Conservation (phyloP, 1,140 invertebrate species). For the Drosophila sp. region DNA sequence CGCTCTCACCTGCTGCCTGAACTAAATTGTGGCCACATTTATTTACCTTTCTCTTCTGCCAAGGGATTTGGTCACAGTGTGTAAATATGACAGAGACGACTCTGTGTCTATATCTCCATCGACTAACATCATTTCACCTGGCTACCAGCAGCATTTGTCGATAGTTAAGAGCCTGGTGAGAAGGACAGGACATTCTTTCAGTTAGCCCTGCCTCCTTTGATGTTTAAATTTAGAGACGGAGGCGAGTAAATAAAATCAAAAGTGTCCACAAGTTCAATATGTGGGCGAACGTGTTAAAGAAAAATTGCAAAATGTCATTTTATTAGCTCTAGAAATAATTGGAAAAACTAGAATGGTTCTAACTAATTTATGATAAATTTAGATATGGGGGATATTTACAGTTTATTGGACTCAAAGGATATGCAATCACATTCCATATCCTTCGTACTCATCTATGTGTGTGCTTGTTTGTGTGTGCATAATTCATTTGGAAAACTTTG, state of each 20-base stretch:
- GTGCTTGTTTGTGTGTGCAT: background rate
- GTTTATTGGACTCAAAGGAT: background rate
- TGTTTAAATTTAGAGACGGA: slow-evolving; percentile 16
- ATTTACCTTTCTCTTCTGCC: slow-evolving; percentile 49
- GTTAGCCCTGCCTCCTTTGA: slow-evolving; percentile 37
- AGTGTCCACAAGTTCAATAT: slow-evolving; percentile 28
- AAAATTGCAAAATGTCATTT: slow-evolving; percentile 2
- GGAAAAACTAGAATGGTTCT: background rate
- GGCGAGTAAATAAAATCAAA: slow-evolving; percentile 47
- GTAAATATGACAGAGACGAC: slow-evolving; percentile 48
- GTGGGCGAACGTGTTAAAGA: slow-evolving; percentile 5
- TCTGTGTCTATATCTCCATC: background rate
- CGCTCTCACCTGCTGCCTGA: background rate
- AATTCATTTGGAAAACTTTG: slow-evolving; percentile 1
- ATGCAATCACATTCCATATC: background rate
- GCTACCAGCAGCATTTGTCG: slow-evolving; percentile 9
- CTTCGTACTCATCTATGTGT: background rate
- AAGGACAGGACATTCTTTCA: slow-evolving; percentile 22
- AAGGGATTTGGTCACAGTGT: slow-evolving; percentile 57
- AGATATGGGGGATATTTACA: background rate
- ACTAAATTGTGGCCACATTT: slow-evolving; percentile 57
- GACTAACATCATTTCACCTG: background rate
- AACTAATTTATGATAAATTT: background rate
- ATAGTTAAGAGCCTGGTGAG: slow-evolving; percentile 24
- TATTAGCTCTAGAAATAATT: slow-evolving; percentile 5